Conservation (phyloP, 2,888 invertebrate species). For the Drosophila mayaguana region DNA sequence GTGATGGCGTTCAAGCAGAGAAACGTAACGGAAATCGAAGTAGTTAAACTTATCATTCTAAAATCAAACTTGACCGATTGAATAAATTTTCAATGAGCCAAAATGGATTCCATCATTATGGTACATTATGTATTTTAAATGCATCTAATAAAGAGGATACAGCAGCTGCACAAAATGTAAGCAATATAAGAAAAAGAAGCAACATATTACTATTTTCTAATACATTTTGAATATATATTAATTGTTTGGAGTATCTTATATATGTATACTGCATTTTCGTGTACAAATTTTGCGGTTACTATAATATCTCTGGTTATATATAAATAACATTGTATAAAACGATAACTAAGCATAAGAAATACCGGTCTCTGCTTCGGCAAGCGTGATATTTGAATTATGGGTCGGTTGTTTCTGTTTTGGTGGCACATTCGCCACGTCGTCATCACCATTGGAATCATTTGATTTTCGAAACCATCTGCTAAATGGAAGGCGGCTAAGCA, state of each 20-base stretch:
- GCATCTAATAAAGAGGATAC: too few species aligned
- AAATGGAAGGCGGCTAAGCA: constrained; percentile 83
- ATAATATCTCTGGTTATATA: background rate
- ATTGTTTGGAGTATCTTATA: background rate
- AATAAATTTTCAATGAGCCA: too few species aligned
- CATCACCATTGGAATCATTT: constrained; percentile 75
- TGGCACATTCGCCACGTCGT: too few species aligned
- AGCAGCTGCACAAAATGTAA: background rate
- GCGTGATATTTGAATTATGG: constrained; percentile 42
- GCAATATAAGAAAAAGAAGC: background rate
- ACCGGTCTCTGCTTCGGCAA: constrained; percentile 37
- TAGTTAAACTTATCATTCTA: background rate
- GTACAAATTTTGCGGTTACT: background rate
- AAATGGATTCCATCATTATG: too few species aligned
- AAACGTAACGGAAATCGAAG: background rate
- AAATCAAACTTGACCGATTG: too few species aligned
- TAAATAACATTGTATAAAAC: background rate
- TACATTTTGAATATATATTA: background rate
- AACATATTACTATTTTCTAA: background rate
- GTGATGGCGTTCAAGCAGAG: background rate
- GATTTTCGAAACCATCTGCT: constrained; percentile 85
- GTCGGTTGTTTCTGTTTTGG: background rate
- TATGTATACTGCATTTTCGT: background rate
- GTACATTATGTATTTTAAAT: too few species aligned
- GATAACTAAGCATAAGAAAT: constrained; percentile 47